These are phyloP conservation scores for Lingula anatina DNA, from an alignment of 2,888 invertebrate genomes.

Conservation along the genomic window DNA sequence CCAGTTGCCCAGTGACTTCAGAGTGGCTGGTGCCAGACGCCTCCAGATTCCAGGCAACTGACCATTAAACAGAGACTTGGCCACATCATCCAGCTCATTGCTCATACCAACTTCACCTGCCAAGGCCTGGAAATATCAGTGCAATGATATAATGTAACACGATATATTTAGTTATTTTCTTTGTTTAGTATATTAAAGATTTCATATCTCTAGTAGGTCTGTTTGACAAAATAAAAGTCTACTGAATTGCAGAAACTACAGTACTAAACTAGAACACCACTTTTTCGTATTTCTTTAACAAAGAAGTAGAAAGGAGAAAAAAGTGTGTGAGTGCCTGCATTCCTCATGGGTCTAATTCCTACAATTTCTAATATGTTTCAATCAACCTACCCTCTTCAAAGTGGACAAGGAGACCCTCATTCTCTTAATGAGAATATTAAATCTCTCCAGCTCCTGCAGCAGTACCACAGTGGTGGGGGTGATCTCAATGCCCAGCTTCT, in stretches of 20 bases:
- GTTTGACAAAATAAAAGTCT: too few species aligned
- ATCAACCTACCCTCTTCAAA: conserved; percentile 55
- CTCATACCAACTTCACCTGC: conserved; percentile 93
- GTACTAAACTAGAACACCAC: too few species aligned
- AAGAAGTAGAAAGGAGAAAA: too few species aligned
- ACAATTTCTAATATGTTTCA: not conserved
- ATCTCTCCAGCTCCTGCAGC: conserved; percentile 80
- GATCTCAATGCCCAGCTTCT: conserved; percentile 73
- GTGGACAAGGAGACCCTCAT: conserved; percentile 69
- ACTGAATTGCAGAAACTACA: too few species aligned
- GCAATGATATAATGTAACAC: too few species aligned
- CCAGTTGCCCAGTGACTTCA: conserved; percentile 82
- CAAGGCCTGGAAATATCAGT: conserved; percentile 60
- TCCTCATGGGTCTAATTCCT: not conserved
- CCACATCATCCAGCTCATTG: conserved; percentile 73
- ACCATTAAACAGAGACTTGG: conserved; percentile 78
- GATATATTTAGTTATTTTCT: too few species aligned
- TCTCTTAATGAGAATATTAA: conserved; percentile 69
- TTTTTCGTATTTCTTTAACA: too few species aligned
- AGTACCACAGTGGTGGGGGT: conserved; percentile 81
- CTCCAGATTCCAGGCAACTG: conserved; percentile 77
- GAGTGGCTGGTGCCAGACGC: conserved; percentile 75
- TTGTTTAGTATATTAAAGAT: too few species aligned
- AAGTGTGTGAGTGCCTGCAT: too few species aligned
- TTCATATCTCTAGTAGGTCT: too few species aligned